Evolutionary conservation across 2,113 vertebrate species (phyloP).

Genomic region (Nannobrachium achirus): DNA sequence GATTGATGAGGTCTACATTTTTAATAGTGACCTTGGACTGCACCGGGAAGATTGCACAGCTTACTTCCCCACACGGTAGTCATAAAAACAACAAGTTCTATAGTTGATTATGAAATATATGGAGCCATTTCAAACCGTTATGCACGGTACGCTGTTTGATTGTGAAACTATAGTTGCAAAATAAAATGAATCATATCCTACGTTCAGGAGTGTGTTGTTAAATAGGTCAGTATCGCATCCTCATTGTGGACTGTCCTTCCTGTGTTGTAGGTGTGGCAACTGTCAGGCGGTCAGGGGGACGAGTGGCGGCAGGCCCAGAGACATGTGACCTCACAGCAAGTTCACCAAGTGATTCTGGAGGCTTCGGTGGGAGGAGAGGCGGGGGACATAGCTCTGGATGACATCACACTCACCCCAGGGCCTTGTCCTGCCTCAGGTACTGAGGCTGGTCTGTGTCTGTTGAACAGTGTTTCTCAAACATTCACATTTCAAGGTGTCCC

Average conservation of each 20-base stretch:
- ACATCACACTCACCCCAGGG: conserved; percentile 65
- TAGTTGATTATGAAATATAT: conserved; percentile 58
- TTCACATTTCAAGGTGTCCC: no score
- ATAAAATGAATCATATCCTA: conserved; percentile 39
- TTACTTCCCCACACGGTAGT: conserved; percentile 49
- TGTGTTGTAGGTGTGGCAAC: conserved; percentile 79
- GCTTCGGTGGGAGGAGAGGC: conserved; percentile 74
- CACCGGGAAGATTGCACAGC: neutral
- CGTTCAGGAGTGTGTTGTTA: conserved; percentile 42
- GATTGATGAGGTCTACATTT: neutral
- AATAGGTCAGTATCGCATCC: conserved; percentile 70
- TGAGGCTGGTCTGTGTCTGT: neutral
- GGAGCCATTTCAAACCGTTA: conserved; percentile 24
- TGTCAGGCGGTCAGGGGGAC: conserved; percentile 66
- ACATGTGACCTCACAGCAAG: conserved; percentile 65
- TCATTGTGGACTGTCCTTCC: conserved; percentile 57
- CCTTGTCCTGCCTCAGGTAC: conserved; percentile 72
- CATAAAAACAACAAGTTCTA: conserved; percentile 6
- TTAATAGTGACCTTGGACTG: neutral
- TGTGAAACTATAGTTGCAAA: conserved; percentile 69
- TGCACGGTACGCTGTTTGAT: conserved; percentile 47
- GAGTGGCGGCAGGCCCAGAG: conserved; percentile 69
- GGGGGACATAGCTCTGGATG: conserved; percentile 78
- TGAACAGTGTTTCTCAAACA: no score
- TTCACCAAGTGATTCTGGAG: conserved; percentile 76